phyloP scores from a whole-genome alignment of 92 coral and sea anemone species.

The Muricea muricata region DNA sequence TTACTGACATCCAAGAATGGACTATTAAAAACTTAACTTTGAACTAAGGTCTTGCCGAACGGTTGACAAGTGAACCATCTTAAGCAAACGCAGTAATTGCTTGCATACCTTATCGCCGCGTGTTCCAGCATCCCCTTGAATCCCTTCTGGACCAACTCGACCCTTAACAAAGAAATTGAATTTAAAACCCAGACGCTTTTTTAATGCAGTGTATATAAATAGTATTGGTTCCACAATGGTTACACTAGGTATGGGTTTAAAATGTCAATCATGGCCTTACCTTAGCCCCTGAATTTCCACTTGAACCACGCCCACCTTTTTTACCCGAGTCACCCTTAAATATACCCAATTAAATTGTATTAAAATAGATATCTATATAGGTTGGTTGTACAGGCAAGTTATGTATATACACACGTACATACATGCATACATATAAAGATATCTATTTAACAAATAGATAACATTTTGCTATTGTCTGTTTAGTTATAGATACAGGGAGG shows the following conservation, averaged over 20 bases:
- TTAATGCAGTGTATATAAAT: too few species aligned
- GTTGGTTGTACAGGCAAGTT: too few species aligned
- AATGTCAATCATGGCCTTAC: neutral
- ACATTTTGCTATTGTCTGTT: too few species aligned
- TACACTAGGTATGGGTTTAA: neutral
- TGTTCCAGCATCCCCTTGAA: neutral
- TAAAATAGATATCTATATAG: neutral
- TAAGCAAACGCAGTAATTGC: neutral
- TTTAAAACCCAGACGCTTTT: neutral
- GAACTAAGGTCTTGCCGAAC: too few species aligned
- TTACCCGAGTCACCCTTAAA: neutral
- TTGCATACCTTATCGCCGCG: neutral
- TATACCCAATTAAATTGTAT: neutral
- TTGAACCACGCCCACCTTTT: constrained; percentile 1
- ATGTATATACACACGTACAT: too few species aligned
- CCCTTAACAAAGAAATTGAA: neutral
- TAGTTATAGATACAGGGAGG: too few species aligned
- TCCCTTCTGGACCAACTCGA: neutral
- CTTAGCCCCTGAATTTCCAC: neutral
- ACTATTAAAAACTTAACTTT: neutral
- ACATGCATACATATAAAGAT: too few species aligned
- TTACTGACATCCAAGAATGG: too few species aligned
- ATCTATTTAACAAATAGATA: too few species aligned
- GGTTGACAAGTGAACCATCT: too few species aligned
- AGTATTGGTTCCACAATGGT: neutral